Evolutionary conservation across 2,888 invertebrate genomes (phyloP).

Genomic region (Hemaris fuciformis): DNA sequence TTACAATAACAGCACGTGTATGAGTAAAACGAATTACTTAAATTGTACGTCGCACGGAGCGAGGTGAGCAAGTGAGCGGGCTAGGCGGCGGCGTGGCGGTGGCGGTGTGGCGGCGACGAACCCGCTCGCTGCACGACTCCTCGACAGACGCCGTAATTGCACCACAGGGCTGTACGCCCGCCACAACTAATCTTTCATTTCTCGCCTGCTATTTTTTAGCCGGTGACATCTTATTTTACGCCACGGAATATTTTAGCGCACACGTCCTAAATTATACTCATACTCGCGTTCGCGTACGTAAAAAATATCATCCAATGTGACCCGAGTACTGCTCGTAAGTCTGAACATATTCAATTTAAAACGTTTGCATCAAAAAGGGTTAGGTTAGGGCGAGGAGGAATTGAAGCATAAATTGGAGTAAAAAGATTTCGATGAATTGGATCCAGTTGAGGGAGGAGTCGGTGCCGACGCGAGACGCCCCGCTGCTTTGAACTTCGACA

Average conservation of each 20-base stretch:
- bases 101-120: neutral
- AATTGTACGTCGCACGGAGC: constrained; percentile 19
- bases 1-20: constrained; percentile 27
- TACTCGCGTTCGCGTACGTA: neutral
- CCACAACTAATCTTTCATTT: constrained; percentile 61
- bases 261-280: constrained; percentile 26
- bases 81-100: neutral
- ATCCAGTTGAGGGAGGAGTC: constrained; percentile 42
- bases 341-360: constrained; percentile 21
- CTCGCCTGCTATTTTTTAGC: constrained; percentile 54
- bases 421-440: constrained; percentile 53
- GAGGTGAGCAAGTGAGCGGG: constrained; percentile 25
- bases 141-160: constrained; percentile 49
- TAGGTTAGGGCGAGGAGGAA: constrained; percentile 30
- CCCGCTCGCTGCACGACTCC: neutral
- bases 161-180: constrained; percentile 42
- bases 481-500: constrained; percentile 73
- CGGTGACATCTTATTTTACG: constrained; percentile 63
- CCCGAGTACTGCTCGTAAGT: constrained; percentile 14
- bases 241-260: constrained; percentile 46
- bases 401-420: constrained; percentile 49
- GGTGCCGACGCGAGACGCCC: constrained; percentile 48
- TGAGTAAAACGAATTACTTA: constrained; percentile 34
- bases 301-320: neutral
- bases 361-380: constrained; percentile 23